Evolutionary conservation across 2,797 vertebrate genomes (phyloP).

Genomic region (Tokudaia tokunoshimensis): DNA sequence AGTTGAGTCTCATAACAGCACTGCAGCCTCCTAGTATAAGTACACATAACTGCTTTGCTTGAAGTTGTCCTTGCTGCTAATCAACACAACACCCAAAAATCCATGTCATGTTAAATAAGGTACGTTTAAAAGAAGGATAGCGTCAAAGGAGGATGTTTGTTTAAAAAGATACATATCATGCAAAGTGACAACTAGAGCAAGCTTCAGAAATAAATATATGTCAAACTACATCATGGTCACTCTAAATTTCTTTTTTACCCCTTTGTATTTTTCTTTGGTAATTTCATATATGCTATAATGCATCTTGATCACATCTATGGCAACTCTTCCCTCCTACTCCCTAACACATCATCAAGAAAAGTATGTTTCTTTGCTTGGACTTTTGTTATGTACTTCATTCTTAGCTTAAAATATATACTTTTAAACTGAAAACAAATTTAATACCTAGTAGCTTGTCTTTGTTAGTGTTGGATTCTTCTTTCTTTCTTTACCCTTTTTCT

Average conservation of each 20-base stretch:
- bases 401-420: constrained; percentile 14
- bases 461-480: no score
- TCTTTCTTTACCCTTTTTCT: no score
- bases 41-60: not conserved
- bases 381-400: not conserved
- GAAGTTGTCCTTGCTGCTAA: not conserved
- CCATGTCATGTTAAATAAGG: not conserved
- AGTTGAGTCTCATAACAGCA: no score
- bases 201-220: not conserved
- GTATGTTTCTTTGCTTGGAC: not conserved
- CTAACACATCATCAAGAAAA: not conserved
- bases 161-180: no score
- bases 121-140: not conserved
- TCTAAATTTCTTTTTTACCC: not conserved
- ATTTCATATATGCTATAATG: not conserved
- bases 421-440: constrained; percentile 15
- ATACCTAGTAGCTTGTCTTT: no score
- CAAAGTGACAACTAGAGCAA: not conserved
- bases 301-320: not conserved
- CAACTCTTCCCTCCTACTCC: not conserved
- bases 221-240: not conserved
- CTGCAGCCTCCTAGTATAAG: not conserved
- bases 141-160: not conserved
- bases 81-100: not conserved
- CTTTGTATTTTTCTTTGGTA: not conserved